Evolutionary conservation across 2,888 invertebrate genomes (phyloP).

Genomic region (Parascotia fuliginaria): DNA sequence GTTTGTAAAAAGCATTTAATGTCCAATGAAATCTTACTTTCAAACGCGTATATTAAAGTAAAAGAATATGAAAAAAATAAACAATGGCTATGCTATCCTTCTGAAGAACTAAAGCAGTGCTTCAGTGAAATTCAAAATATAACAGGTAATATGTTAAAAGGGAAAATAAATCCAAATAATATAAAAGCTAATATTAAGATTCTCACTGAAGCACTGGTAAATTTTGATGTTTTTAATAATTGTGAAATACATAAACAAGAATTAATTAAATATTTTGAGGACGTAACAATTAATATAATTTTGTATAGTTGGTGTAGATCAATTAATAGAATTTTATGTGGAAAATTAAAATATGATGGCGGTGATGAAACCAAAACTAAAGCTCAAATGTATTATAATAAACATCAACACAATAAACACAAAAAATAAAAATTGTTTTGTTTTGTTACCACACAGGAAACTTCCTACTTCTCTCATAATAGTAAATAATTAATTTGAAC

Average conservation of each 20-base stretch:
- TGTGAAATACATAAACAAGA: background rate
- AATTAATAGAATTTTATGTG: constrained; percentile 13
- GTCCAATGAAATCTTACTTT: too few species aligned
- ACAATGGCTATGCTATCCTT: too few species aligned
- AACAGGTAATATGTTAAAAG: background rate
- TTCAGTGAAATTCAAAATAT: constrained; percentile 6
- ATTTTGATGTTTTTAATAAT: background rate
- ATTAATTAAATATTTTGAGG: background rate
- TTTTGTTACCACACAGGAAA: too few species aligned
- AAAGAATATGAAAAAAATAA: too few species aligned
- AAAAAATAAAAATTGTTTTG: too few species aligned
- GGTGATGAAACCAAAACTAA: too few species aligned
- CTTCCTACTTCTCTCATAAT: too few species aligned
- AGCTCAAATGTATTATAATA: too few species aligned
- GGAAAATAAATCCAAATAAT: background rate
- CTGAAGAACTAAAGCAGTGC: background rate
- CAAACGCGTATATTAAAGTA: too few species aligned
- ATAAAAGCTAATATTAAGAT: background rate
- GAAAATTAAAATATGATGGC: constrained; percentile 11
- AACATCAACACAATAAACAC: too few species aligned
- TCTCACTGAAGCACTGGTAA: background rate
- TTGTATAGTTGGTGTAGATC: constrained; percentile 4
- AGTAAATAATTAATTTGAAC: too few species aligned
- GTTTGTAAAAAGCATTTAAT: too few species aligned
- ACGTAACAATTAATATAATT: background rate